A percentile compares a stretch with the other conserved stretches of the same genome.
phyloP scores from a whole-genome alignment of 2,113 vertebrate species.

The Mustelus asterias region DNA sequence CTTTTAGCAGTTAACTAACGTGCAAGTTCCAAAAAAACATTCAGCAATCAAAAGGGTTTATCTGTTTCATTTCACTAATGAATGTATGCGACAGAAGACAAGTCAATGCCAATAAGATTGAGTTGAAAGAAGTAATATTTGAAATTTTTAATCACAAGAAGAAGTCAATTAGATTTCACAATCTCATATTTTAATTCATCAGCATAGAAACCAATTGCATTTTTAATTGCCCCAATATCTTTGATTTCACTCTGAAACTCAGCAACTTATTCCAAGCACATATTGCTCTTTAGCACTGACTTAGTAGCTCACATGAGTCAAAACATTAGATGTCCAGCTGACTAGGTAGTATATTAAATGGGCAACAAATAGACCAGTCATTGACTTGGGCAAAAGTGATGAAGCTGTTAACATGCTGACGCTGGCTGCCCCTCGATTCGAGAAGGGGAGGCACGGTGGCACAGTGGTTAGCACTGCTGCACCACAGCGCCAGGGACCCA shows the following conservation, averaged over 20 bases:
- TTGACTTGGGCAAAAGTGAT: neutral
- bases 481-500: too few species aligned
- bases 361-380: neutral
- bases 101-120: neutral
- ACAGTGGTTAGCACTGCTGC: too few species aligned
- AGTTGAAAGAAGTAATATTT: neutral
- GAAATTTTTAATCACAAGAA: neutral
- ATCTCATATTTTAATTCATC: neutral
- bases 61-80: neutral
- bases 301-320: neutral
- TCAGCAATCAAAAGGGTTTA: neutral
- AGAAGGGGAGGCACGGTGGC: neutral
- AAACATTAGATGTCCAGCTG: neutral
- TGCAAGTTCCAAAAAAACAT: neutral
- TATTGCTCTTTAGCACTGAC: neutral
- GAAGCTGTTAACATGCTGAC: neutral
- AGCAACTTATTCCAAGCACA: neutral
- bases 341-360: neutral
- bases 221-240: neutral
- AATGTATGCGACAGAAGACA: neutral
- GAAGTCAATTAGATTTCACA: neutral
- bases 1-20: neutral
- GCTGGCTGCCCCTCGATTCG: neutral
- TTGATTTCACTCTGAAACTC: neutral
- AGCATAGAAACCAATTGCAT: neutral